A percentile compares a stretch with the other conserved stretches of the same genome.
These are phyloP conservation scores for Tetramorium parvispinum DNA, from an alignment of 1,140 invertebrate species.

Conservation along the genomic window DNA sequence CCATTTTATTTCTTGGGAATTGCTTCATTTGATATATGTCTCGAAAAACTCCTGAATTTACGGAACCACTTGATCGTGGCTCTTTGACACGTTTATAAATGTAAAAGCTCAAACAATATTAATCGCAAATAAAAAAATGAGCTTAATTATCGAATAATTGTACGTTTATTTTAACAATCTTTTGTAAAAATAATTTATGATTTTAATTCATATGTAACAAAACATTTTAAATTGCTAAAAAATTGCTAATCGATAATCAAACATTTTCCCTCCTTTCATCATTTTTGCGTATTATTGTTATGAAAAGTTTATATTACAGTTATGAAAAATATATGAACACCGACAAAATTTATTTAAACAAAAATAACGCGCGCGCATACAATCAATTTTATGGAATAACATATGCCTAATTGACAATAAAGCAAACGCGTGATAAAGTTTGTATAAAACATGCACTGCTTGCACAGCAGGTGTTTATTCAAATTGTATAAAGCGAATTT, in stretches of 20 bases:
- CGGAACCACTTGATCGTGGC: not conserved
- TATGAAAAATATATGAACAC: not conserved
- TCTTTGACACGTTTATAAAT: conserved; percentile 34
- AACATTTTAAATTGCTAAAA: not conserved
- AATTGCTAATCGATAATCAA: not conserved
- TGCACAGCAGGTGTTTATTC: conserved; percentile 31
- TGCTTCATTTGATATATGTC: conserved; percentile 32
- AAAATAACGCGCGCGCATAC: not conserved
- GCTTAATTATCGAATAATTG: not conserved
- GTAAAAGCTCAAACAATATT: conserved; percentile 28
- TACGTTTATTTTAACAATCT: not conserved
- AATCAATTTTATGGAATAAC: not conserved
- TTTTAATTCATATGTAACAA: not conserved
- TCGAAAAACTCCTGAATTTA: not conserved
- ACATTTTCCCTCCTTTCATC: not conserved
- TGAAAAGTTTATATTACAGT: not conserved
- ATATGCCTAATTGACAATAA: not conserved
- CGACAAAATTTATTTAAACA: not conserved
- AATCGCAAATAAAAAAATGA: not conserved
- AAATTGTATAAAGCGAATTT: conserved; percentile 43
- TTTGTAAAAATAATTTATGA: not conserved
- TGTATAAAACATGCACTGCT: not conserved
- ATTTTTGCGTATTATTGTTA: not conserved
- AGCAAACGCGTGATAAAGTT: not conserved
- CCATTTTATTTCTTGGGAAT: conserved; percentile 22